Evolutionary conservation across 2,888 invertebrate genomes (phyloP).

Genomic region (Pollenia labialis): DNA sequence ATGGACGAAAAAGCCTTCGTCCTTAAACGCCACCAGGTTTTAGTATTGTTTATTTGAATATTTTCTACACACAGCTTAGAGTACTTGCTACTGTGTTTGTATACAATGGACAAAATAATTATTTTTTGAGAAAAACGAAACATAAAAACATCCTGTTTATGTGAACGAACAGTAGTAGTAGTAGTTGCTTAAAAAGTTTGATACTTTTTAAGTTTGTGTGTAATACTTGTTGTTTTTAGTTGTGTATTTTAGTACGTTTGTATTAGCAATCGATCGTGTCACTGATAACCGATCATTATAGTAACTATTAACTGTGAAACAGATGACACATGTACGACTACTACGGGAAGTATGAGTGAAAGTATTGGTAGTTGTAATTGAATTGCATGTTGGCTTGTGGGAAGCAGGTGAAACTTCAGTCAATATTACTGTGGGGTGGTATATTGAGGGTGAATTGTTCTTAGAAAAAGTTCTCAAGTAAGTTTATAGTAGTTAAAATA

Average conservation of each 20-base stretch:
- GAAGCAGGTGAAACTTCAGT: slow-evolving; percentile 62
- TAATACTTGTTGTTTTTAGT: slow-evolving; percentile 10
- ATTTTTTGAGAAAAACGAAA: not conserved
- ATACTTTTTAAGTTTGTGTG: slow-evolving; percentile 7
- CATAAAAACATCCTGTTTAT: slow-evolving; percentile 55
- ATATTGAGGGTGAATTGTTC: slow-evolving; percentile 12
- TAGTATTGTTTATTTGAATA: slow-evolving; percentile 1
- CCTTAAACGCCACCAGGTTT: slow-evolving; percentile 45
- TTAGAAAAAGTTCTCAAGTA: slow-evolving; percentile 10
- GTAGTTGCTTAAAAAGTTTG: slow-evolving; percentile 32
- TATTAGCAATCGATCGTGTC: slow-evolving; percentile 74
- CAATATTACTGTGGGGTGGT: slow-evolving; percentile 33
- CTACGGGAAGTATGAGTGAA: not conserved
- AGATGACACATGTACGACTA: slow-evolving; percentile 48
- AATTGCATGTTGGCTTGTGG: slow-evolving; percentile 30
- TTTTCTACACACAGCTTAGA: slow-evolving; percentile 18
- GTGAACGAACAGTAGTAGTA: slow-evolving; percentile 3
- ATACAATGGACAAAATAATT: slow-evolving; percentile 35
- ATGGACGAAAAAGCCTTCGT: slow-evolving; percentile 24
- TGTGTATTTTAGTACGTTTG: slow-evolving; percentile 21
- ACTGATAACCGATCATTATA: slow-evolving; percentile 74
- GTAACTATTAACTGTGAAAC: slow-evolving; percentile 62
- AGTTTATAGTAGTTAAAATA: slow-evolving; percentile 14
- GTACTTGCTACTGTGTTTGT: not conserved
- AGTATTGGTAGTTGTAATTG: slow-evolving; percentile 5